Conservation (phyloP, 1,140 invertebrate genomes). For the Lepidurus packardi region DNA sequence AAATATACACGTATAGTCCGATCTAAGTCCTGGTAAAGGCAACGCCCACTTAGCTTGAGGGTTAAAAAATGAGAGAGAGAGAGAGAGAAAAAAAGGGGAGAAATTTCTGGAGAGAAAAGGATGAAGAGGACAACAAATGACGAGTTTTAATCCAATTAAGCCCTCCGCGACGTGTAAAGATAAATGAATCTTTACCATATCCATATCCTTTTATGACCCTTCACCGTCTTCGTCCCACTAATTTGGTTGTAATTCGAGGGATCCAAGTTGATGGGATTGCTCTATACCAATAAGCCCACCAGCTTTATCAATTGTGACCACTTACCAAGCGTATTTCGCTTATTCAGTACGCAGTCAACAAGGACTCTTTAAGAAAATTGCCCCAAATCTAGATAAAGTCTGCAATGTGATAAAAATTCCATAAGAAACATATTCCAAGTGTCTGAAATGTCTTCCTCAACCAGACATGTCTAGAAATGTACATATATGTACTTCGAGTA, state of each 20-base stretch:
- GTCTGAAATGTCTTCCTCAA: too few relatives aligned
- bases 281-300: too few relatives aligned
- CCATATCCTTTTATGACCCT: background rate
- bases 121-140: constrained; percentile 4
- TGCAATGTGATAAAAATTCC: too few relatives aligned
- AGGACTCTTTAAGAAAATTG: too few relatives aligned
- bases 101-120: background rate
- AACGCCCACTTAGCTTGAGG: background rate
- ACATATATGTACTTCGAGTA: too few relatives aligned
- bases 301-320: too few relatives aligned
- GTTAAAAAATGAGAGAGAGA: background rate
- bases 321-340: too few relatives aligned
- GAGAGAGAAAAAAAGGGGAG: background rate
- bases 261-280: too few relatives aligned
- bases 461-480: too few relatives aligned
- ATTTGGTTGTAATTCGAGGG: background rate
- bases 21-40: background rate
- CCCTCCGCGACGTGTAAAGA: background rate
- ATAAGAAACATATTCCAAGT: too few relatives aligned
- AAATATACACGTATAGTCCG: background rate
- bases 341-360: too few relatives aligned
- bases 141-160: constrained; percentile 22
- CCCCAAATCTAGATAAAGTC: too few relatives aligned
- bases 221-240: background rate
- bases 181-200: constrained; percentile 16